phyloP scores from a whole-genome alignment of 2,113 vertebrate genomes.

The Megaptera novaeangliae region DNA sequence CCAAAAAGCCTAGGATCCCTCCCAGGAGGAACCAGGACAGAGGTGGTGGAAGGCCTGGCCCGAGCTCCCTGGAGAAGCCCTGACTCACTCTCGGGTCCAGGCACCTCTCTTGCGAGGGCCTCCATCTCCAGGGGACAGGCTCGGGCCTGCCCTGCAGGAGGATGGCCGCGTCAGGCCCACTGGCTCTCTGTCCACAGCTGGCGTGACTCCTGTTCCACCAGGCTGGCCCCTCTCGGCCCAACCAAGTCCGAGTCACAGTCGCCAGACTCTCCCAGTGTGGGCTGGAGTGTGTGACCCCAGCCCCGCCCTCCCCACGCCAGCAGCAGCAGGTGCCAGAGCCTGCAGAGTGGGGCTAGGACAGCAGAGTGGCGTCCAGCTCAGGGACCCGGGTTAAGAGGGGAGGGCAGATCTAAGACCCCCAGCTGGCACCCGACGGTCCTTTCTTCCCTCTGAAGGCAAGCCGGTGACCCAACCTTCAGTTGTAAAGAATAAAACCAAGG shows the following conservation, averaged over 20 bases:
- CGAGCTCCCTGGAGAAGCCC: neutral
- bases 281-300: neutral
- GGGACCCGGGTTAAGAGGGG: neutral
- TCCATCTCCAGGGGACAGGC: neutral
- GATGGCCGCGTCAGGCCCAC: neutral
- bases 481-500: neutral
- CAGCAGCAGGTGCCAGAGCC: neutral
- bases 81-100: neutral
- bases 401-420: neutral
- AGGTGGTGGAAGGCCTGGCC: neutral
- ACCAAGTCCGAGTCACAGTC: neutral
- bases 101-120: neutral
- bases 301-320: neutral
- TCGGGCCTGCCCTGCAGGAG: neutral
- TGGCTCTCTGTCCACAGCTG: neutral
- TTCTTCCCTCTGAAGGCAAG: neutral
- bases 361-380: neutral
- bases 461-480: neutral
- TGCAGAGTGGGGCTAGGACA: neutral
- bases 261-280: fast-evolving
- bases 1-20: neutral
- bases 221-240: neutral
- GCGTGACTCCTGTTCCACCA: neutral
- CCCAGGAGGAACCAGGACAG: neutral
- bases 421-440: neutral